Conservation (phyloP, 2,113 vertebrate genomes). For the Phylloscopus trochilus region DNA sequence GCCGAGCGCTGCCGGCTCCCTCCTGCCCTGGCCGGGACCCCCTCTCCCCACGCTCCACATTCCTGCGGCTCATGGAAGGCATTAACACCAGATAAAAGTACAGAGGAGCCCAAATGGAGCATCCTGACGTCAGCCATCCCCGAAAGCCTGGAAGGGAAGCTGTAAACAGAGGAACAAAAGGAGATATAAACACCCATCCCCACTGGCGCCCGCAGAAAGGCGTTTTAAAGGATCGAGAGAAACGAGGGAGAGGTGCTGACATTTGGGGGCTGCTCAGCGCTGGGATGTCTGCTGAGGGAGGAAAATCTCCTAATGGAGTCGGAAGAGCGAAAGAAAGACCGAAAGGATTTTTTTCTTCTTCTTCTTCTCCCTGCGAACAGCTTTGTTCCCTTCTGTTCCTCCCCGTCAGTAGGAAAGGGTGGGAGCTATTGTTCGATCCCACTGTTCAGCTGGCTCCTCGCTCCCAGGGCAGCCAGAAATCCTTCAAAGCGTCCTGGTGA, state of each 20-base stretch:
- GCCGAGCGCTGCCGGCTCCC: not conserved
- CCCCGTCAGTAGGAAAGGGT: conserved; percentile 8
- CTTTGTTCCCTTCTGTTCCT: not conserved
- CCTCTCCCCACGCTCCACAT: not conserved
- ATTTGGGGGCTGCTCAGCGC: not conserved
- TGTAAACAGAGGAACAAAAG: conserved; percentile 64
- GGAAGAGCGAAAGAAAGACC: not conserved
- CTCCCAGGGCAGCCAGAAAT: not conserved
- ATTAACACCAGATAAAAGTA: conserved; percentile 35
- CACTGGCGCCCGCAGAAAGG: not conserved
- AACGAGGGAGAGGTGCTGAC: not conserved
- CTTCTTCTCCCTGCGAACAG: not conserved
- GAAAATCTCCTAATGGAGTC: not conserved
- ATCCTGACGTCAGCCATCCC: conserved; percentile 54
- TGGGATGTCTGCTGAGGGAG: not conserved
- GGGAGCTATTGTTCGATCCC: not conserved
- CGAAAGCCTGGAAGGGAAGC: conserved; percentile 40
- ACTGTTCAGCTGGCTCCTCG: not conserved
- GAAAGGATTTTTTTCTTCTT: not conserved
- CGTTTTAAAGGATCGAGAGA: not conserved
- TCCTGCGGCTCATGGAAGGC: conserved; percentile 34
- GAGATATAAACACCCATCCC: conserved; percentile 32
- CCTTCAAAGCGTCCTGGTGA: not conserved
- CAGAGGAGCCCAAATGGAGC: conserved; percentile 6
- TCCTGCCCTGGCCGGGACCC: not conserved